Percentiles rank a stretch among this genome's conserved stretches.
Evolutionary conservation across 2,797 vertebrate genomes (phyloP).

Genomic region (Megaceryle alcyon): DNA sequence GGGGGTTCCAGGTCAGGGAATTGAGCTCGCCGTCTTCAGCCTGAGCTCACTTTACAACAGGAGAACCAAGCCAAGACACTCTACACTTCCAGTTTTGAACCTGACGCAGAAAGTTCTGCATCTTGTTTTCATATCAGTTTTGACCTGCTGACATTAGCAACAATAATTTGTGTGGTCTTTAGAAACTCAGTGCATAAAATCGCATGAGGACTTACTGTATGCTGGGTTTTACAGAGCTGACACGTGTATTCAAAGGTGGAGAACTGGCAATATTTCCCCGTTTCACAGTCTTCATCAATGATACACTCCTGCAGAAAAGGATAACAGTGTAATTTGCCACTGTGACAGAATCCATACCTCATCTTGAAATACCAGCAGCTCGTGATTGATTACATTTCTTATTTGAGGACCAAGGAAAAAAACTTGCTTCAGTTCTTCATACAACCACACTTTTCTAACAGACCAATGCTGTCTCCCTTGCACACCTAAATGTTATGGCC

Average conservation of each 20-base stretch:
- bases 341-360: neutral
- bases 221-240: constrained; percentile 83
- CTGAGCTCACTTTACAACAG: neutral
- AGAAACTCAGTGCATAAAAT: neutral
- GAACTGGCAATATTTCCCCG: constrained; percentile 85
- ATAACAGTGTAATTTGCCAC: neutral
- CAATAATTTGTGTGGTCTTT: neutral
- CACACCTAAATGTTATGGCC: neutral
- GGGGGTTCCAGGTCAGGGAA: neutral
- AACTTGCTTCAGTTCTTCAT: neutral
- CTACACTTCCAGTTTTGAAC: neutral
- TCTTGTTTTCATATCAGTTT: neutral
- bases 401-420: neutral
- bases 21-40: neutral
- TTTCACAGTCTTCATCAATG: constrained; percentile 88
- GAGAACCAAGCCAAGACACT: neutral
- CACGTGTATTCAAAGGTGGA: constrained; percentile 83
- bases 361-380: neutral
- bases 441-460: neutral
- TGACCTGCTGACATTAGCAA: neutral
- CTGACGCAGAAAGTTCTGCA: neutral
- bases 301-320: constrained; percentile 84
- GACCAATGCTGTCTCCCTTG: neutral
- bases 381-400: neutral
- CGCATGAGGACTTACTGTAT: constrained; percentile 78